Evolutionary conservation across 2,888 invertebrate genomes (phyloP).

Genomic region (Baccha elongata): DNA sequence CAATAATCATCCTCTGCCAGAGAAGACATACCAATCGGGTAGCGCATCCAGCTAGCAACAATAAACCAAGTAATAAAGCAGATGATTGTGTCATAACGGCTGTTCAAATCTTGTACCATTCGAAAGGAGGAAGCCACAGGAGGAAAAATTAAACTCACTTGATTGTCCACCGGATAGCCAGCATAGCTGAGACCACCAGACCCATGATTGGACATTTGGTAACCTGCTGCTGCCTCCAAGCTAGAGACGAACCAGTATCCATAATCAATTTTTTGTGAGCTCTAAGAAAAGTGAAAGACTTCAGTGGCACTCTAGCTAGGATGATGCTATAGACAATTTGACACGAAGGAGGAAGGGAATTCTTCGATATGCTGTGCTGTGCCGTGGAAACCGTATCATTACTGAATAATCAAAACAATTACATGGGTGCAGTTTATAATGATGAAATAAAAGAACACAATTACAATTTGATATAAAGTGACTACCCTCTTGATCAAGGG

Average conservation of each 20-base stretch:
- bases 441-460: slow-evolving; percentile 56
- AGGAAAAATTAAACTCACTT: slow-evolving; percentile 31
- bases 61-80: slow-evolving; percentile 37
- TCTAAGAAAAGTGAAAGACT: slow-evolving; percentile 67
- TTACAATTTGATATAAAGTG: slow-evolving; percentile 39
- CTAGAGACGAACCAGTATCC: slow-evolving; percentile 62
- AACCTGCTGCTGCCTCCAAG: slow-evolving; percentile 40
- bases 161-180: slow-evolving; percentile 48
- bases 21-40: slow-evolving; percentile 23
- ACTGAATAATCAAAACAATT: slow-evolving; percentile 65
- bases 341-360: slow-evolving; percentile 63
- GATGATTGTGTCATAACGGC: slow-evolving; percentile 69
- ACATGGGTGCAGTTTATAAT: slow-evolving; percentile 60
- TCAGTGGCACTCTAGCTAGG: slow-evolving; percentile 38
- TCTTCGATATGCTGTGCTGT: background rate
- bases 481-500: background rate
- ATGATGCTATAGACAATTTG: slow-evolving; percentile 38
- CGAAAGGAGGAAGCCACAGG: slow-evolving; percentile 67
- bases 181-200: slow-evolving; percentile 1
- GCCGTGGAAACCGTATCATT: slow-evolving; percentile 58
- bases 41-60: slow-evolving; percentile 25
- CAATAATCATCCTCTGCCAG: slow-evolving; percentile 42
- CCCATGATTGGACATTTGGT: slow-evolving; percentile 67
- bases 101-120: slow-evolving; percentile 40
- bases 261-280: slow-evolving; percentile 58